These are phyloP conservation scores for Seira musarum DNA, from an alignment of 2,888 invertebrate species.

Conservation along the genomic window DNA sequence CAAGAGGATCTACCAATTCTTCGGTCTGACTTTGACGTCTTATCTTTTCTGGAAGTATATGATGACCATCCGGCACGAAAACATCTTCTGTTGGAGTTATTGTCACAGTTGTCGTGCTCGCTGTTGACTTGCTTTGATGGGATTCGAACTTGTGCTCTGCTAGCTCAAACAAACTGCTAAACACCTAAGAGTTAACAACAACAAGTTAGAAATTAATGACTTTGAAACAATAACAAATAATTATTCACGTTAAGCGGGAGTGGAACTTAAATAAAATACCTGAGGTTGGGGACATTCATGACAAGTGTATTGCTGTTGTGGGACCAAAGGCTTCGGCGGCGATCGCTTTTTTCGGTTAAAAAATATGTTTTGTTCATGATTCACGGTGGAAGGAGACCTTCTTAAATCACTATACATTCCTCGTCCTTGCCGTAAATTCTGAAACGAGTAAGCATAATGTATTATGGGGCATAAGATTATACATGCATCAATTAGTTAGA, in stretches of 20 bases:
- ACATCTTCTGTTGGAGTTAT: constrained; percentile 11
- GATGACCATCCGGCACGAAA: constrained; percentile 11
- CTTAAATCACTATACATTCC: constrained; percentile 37
- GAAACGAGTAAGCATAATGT: neutral
- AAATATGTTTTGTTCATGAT: constrained; percentile 26
- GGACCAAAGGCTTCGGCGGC: constrained; percentile 16
- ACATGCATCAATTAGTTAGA: no score
- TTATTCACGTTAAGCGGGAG: neutral
- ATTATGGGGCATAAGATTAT: no score
- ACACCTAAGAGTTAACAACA: constrained; percentile 53
- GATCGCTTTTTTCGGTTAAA: constrained; percentile 26
- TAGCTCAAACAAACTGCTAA: constrained; percentile 63
- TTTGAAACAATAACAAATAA: neutral
- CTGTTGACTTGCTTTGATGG: constrained; percentile 47
- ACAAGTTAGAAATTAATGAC: constrained; percentile 4
- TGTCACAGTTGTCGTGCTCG: constrained; percentile 25
- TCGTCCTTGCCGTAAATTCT: constrained; percentile 40
- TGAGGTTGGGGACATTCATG: constrained; percentile 61
- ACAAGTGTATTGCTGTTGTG: constrained; percentile 56
- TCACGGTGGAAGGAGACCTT: constrained; percentile 27
- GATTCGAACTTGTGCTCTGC: constrained; percentile 60
- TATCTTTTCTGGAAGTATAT: constrained; percentile 38
- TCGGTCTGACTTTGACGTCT: constrained; percentile 41
- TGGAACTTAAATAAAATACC: constrained; percentile 25
- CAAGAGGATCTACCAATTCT: constrained; percentile 18